Conservation (phyloP, 1,140 invertebrate species). For the Druon quercuslanigerum region DNA sequence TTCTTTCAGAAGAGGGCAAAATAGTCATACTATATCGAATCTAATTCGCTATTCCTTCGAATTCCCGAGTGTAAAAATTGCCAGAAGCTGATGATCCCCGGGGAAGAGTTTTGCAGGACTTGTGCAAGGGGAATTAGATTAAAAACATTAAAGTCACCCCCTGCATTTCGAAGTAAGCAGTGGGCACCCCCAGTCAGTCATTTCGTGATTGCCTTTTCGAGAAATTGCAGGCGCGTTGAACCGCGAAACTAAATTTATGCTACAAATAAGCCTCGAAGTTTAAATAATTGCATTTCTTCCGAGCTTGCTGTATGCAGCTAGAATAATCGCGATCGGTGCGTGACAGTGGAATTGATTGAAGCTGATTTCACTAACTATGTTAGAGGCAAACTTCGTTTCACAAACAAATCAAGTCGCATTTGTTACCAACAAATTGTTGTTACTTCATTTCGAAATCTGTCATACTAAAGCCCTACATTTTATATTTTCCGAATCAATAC, state of each 20-base stretch:
- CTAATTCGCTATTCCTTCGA: neutral
- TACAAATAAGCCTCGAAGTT: conserved; percentile 60
- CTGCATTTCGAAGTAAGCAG: conserved; percentile 22
- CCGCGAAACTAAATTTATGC: conserved; percentile 65
- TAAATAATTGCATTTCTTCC: conserved; percentile 42
- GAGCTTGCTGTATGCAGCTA: neutral
- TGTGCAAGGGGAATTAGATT: conserved; percentile 44
- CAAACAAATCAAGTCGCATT: neutral
- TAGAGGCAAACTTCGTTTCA: conserved; percentile 2
- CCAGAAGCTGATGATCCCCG: conserved; percentile 22
- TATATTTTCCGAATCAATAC: too few species aligned
- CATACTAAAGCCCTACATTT: too few species aligned
- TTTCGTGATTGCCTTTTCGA: conserved; percentile 60
- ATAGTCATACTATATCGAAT: neutral
- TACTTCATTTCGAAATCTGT: neutral
- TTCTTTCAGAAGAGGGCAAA: too few species aligned
- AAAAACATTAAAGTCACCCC: conserved; percentile 49
- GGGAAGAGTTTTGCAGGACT: conserved; percentile 33
- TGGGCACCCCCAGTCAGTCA: conserved; percentile 46
- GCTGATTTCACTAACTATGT: neutral
- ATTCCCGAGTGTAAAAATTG: conserved; percentile 2
- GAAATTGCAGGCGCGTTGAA: conserved; percentile 53
- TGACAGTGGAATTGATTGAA: neutral
- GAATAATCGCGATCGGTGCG: conserved; percentile 1
- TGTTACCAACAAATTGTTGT: neutral